Evolutionary conservation across 2,888 invertebrate species (phyloP), one percentile per base, ranked within the genome.

Genomic region (Ectobius pallidus): DNA sequence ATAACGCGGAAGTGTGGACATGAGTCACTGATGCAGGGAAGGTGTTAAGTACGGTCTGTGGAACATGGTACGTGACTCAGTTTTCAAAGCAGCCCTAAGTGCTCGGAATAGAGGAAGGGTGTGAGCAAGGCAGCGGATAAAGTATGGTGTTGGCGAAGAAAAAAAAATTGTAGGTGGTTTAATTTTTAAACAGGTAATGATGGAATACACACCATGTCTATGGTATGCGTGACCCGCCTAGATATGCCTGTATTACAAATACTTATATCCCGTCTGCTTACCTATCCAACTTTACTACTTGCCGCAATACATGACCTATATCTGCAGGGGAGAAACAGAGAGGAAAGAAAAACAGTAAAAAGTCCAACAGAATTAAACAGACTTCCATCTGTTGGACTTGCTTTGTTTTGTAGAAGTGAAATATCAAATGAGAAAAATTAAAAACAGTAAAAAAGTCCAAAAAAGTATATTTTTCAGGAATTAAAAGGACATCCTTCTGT

Each of bases 121-220:
- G 62, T 34, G 34, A 20, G 62, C 62, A 62, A 20, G 34, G 20
- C 20, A 20, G 42, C 42, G 42, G 42, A 65, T 65, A 65, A 65
- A 65, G 63, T 65, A 42, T 25, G n/a, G 46, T 46, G 16, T 9
- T n/a, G 11, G 34, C 1, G 9, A 30, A 18, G 34, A 9, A 32
- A 32, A 18, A 30, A 61, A 61, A 62, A 34, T 34, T 18, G 34
- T 65, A 30, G 46, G 27, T 30, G 46, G 44, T 65, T 65, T 39
- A 65, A 65, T 46, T 46, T 65, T 65, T 65, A 65, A 65, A 65
- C 42, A 65, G 44, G 65, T 65, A 65, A 65, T 65, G 65, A 65
- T 44, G 65, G 65, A 65, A 65, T 65, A 65, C 65, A 46, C n/a
- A n/a, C 30, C 44, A 27, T 46, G 65, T 65, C 65, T 44, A 25